Conservation (phyloP, 1,140 invertebrate species). For the Drosophila busckii region DNA sequence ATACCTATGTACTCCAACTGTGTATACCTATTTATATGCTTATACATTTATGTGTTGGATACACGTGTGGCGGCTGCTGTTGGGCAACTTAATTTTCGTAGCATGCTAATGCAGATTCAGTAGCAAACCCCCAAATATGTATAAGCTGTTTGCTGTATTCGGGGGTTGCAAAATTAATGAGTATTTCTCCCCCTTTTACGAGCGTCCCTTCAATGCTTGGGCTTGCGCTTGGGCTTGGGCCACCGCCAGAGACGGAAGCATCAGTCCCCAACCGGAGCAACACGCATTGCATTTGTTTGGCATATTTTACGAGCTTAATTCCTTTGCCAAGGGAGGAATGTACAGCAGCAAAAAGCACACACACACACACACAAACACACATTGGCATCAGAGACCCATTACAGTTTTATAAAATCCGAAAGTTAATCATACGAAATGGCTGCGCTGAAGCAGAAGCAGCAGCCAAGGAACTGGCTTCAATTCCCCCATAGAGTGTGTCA, state of each 20-base stretch:
- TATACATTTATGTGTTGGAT: constrained; percentile 26
- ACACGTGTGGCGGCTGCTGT: constrained; percentile 28
- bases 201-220: constrained; percentile 35
- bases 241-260: constrained; percentile 30
- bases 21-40: constrained; percentile 3
- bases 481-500: no score
- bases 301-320: constrained; percentile 71
- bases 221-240: constrained; percentile 31
- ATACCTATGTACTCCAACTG: not conserved
- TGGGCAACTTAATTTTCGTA: constrained; percentile 58
- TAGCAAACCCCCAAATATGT: not conserved
- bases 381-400: constrained; percentile 41
- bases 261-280: constrained; percentile 46
- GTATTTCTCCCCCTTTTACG: constrained; percentile 45
- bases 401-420: constrained; percentile 73
- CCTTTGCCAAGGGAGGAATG: constrained; percentile 54
- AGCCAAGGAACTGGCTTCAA: not conserved
- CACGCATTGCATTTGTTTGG: constrained; percentile 41
- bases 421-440: constrained; percentile 67
- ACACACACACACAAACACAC: constrained; percentile 1
- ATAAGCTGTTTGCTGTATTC: constrained; percentile 13
- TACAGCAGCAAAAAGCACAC: constrained; percentile 24
- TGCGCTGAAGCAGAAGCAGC: constrained; percentile 7
- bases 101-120: constrained; percentile 69
- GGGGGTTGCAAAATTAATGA: constrained; percentile 64